Evolutionary conservation across 2,797 vertebrate genomes (phyloP).

Genomic region (Chromis chromis): DNA sequence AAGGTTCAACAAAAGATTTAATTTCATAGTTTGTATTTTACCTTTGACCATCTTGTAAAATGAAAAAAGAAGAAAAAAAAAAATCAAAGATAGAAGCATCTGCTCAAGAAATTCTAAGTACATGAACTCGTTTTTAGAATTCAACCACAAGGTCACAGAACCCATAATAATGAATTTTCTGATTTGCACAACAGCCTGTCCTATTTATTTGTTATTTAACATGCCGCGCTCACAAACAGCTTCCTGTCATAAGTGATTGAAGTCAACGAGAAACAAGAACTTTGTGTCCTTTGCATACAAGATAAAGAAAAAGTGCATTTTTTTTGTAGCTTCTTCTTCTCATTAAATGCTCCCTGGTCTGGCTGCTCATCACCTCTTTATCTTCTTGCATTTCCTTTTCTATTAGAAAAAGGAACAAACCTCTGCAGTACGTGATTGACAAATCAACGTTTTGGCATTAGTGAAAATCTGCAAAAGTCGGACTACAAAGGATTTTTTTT

Average conservation of each 20-base stretch:
- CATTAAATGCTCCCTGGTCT: too few species aligned
- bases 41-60: too few species aligned
- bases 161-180: background rate
- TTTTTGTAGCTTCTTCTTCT: too few species aligned
- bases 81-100: background rate
- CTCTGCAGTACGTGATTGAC: too few species aligned
- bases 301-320: background rate
- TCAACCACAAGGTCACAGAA: constrained; percentile 4
- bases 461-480: too few species aligned
- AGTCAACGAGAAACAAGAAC: background rate
- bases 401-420: too few species aligned
- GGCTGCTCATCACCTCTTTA: too few species aligned
- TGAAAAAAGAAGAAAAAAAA: background rate
- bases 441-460: too few species aligned
- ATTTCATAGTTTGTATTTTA: too few species aligned
- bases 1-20: too few species aligned
- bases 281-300: background rate
- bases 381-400: too few species aligned
- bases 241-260: constrained; percentile 19
- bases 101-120: background rate
- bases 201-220: background rate
- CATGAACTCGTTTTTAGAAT: background rate
- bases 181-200: background rate
- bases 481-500: too few species aligned
- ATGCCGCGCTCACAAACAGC: background rate